Evolutionary conservation across 2,888 invertebrate genomes (phyloP).

Genomic region (Suillia variegata): DNA sequence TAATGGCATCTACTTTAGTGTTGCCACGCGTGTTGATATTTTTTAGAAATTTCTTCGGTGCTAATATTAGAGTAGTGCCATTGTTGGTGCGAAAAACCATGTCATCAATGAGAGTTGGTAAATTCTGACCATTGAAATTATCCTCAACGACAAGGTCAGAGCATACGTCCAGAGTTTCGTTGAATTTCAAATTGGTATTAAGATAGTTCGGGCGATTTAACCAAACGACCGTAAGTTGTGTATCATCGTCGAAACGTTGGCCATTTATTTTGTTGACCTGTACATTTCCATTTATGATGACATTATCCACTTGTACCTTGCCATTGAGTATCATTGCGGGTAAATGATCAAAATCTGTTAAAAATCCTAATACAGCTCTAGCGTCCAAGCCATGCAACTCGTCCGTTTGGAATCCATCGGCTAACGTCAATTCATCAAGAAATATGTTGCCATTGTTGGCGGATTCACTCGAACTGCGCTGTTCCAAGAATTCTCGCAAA

Average conservation of each 20-base stretch:
- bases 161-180: slow-evolving; percentile 39
- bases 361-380: slow-evolving; percentile 45
- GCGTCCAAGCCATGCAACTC: slow-evolving; percentile 57
- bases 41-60: slow-evolving; percentile 42
- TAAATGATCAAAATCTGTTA: slow-evolving; percentile 48
- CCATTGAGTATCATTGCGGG: slow-evolving; percentile 56
- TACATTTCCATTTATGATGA: slow-evolving; percentile 52
- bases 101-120: slow-evolving; percentile 57
- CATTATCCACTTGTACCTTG: slow-evolving; percentile 59
- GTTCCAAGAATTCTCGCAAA: slow-evolving; percentile 50
- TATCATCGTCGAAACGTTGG: slow-evolving; percentile 41
- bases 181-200: slow-evolving; percentile 46
- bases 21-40: slow-evolving; percentile 47
- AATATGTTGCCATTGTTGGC: slow-evolving; percentile 36
- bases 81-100: slow-evolving; percentile 58
- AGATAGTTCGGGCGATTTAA: slow-evolving; percentile 57
- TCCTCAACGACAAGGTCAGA: slow-evolving; percentile 45
- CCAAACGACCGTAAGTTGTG: slow-evolving; percentile 58
- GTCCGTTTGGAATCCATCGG: slow-evolving; percentile 49
- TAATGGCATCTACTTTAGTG: slow-evolving; percentile 55
- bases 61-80: slow-evolving; percentile 31
- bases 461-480: slow-evolving; percentile 38
- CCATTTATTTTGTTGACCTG: slow-evolving; percentile 43
- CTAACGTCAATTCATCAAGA: slow-evolving; percentile 49
- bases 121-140: slow-evolving; percentile 53